Evolutionary conservation across 2,888 invertebrate genomes (phyloP).

Genomic region (Drosophila ezoana): DNA sequence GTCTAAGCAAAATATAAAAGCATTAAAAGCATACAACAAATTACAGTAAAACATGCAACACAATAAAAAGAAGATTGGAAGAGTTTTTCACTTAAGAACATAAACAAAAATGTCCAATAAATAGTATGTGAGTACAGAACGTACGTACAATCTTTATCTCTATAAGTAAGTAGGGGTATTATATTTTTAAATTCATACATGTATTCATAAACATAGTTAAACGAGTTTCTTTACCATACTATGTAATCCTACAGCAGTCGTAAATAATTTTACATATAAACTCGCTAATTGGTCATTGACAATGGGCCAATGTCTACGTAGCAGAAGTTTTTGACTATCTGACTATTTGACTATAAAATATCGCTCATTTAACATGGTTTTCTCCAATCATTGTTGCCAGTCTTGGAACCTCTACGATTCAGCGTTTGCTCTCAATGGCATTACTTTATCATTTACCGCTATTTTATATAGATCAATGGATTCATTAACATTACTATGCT

Average conservation of each 20-base stretch:
- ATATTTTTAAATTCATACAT: constrained; percentile 42
- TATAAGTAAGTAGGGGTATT: constrained; percentile 38
- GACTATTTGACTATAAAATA: constrained; percentile 75
- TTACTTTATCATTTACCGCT: constrained; percentile 68
- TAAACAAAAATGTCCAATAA: constrained; percentile 72
- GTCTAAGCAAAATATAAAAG: constrained; percentile 63
- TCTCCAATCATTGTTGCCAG: constrained; percentile 33
- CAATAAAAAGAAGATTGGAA: constrained; percentile 65
- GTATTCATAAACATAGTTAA: constrained; percentile 67
- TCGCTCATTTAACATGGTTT: constrained; percentile 61
- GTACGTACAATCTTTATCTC: constrained; percentile 54
- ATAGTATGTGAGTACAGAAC: constrained; percentile 56
- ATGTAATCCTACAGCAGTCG: constrained; percentile 75
- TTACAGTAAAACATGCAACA: constrained; percentile 63
- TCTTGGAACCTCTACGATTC: constrained; percentile 37
- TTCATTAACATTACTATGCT: constrained; percentile 14
- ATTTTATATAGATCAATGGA: constrained; percentile 47
- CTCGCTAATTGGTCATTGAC: constrained; percentile 37
- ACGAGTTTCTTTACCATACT: constrained; percentile 58
- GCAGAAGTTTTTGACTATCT: constrained; percentile 41
- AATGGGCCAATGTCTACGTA: constrained; percentile 35
- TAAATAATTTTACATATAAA: constrained; percentile 75
- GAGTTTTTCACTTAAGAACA: constrained; percentile 55
- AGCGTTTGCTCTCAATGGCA: constrained; percentile 39
- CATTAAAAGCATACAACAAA: constrained; percentile 72